Conservation (phyloP, 2,888 invertebrate genomes). For the Noctua fimbriata region DNA sequence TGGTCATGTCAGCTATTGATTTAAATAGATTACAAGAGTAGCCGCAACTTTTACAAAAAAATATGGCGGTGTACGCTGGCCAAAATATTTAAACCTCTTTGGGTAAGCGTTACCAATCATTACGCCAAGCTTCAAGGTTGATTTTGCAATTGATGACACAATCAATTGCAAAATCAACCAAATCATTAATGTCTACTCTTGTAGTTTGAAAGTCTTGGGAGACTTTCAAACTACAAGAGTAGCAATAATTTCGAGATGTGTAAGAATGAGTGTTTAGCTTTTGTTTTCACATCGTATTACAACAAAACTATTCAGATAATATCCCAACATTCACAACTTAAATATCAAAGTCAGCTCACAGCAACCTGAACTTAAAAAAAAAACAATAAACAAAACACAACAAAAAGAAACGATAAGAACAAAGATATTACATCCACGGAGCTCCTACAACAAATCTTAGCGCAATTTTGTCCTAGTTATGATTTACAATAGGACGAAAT, state of each 20-base stretch:
- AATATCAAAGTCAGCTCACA: background rate
- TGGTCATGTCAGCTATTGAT: background rate
- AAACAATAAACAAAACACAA: slow-evolving; percentile 27
- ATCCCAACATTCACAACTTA: background rate
- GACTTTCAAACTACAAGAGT: background rate
- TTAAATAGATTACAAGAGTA: background rate
- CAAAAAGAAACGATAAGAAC: slow-evolving; percentile 37
- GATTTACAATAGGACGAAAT: slow-evolving; percentile 50
- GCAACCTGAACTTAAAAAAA: slow-evolving; percentile 20
- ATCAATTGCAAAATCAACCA: background rate
- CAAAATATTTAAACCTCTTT: background rate
- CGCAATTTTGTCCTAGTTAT: slow-evolving; percentile 54
- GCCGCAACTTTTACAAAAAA: background rate
- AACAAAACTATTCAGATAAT: background rate
- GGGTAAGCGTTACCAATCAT: background rate
- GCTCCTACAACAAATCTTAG: slow-evolving; percentile 30
- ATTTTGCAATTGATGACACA: too few species aligned
- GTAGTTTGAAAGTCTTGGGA: too few species aligned
- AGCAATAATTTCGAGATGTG: background rate
- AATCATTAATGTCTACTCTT: background rate
- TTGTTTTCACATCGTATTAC: background rate
- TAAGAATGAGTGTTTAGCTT: background rate
- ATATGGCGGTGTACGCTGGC: background rate
- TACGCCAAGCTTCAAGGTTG: background rate
- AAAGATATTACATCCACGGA: slow-evolving; percentile 42